Base-by-base conservation (phyloP, 2,113 vertebrate genomes). In the Mugil cephalus region DNA sequence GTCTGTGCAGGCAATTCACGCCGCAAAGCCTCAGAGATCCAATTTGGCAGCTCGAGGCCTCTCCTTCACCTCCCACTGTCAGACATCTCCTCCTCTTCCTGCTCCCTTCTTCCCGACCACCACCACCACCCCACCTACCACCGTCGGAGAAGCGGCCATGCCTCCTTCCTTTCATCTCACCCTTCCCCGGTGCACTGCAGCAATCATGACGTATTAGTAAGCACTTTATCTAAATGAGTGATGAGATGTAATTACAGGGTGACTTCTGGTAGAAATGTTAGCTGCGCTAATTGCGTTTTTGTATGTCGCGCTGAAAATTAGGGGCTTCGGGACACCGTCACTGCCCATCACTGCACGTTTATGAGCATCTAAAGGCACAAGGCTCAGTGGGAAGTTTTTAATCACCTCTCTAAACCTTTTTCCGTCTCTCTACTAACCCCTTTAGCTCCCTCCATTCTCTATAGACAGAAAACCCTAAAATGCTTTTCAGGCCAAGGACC, bases 21-120 rank as follows among this genome's bases (percentile, higher is more conserved):
- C 38, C 40, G 21, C 34, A 67, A 76, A 64, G 75, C 85, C 73
- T 79, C 11, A 10, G 80, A 68, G 68, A 88, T 55, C 42, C 35
- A 81, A 65, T 86, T 79, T 84, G 80, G 55, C 83, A 77, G 64
- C 62, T 60, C 3, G 24, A 80, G 60, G 48, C 68, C 39, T 78
- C 67, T 75, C 74, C 77, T 76, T 77, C 76, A 40, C 66, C 87
- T 82, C 83, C 79, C 42, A 53, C 86, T 81, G 69, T 74, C 86
- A 83, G 71, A 86, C 65, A n/a, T 80, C 80, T 84, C 87, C 76
- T 80, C 87, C 74, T 78, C 60, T 79, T 84, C 78, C 76, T 36
- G 65, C 68, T 52, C 68, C 61, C 79, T 77, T 77, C 69, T 64
- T 48, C 70, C 42, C 59, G 39, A 54, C 75, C 63, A 67, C 68